These are phyloP conservation scores for Archips crataeganus DNA, from an alignment of 2,888 invertebrate species.

Conservation along the genomic window DNA sequence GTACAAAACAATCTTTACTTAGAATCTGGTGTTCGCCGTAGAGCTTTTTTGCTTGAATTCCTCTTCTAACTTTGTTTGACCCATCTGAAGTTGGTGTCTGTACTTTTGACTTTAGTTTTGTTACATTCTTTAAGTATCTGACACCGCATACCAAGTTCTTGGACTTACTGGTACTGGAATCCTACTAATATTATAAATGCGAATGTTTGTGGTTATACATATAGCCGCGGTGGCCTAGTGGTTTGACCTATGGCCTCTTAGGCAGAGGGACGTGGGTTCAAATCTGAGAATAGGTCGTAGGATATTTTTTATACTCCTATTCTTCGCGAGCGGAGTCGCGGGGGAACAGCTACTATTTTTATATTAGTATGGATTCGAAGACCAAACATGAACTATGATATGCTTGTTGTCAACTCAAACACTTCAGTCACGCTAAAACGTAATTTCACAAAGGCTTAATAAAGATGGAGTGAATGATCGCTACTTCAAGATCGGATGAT, in stretches of 20 bases:
- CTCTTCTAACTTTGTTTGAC: neutral
- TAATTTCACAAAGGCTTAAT: constrained; percentile 3
- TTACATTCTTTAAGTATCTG: neutral
- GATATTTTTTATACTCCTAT: too few relatives aligned
- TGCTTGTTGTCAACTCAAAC: neutral
- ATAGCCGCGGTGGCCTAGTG: too few relatives aligned
- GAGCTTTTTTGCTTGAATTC: neutral
- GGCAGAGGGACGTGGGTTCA: too few relatives aligned
- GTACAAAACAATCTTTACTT: neutral
- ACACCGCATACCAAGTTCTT: neutral
- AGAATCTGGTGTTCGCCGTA: neutral
- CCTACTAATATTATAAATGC: neutral
- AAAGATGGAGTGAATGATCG: neutral
- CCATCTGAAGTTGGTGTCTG: neutral
- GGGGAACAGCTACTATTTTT: too few relatives aligned
- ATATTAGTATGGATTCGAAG: too few relatives aligned
- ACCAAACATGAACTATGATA: too few relatives aligned
- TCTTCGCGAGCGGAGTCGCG: too few relatives aligned
- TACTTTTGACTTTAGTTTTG: neutral
- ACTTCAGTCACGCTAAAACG: neutral
- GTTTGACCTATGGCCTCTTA: too few relatives aligned
- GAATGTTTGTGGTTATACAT: neutral
- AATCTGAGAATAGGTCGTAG: too few relatives aligned
- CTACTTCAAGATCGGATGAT: constrained; percentile 1
- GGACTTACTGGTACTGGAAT: neutral